Evolutionary conservation across 2,797 vertebrate species (phyloP).

Genomic region (Rhinatrema bivittatum): DNA sequence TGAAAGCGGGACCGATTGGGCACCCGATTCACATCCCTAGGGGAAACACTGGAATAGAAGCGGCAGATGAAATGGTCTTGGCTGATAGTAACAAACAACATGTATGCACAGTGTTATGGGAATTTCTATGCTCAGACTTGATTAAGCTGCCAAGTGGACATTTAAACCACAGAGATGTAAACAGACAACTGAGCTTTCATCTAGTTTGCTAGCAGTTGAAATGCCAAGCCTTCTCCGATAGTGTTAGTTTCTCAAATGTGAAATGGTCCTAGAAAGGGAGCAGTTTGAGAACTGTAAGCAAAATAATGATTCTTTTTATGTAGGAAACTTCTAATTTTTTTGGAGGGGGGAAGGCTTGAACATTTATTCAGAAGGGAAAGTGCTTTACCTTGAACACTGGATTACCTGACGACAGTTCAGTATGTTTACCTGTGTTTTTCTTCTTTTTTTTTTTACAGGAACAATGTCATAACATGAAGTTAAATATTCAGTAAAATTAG

Average conservation of each 20-base stretch:
- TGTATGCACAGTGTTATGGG: neutral
- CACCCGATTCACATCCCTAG: too few species aligned
- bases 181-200: conserved; percentile 7
- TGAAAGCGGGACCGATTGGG: too few species aligned
- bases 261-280: neutral
- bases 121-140: neutral
- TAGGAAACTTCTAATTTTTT: too few species aligned
- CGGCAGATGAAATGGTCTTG: conserved; percentile 1
- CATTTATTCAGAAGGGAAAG: too few species aligned
- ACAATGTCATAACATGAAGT: too few species aligned
- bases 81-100: conserved; percentile 1
- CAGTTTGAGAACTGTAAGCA: conserved; percentile 10
- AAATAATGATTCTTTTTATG: fast-evolving
- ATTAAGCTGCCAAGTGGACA: conserved; percentile 2
- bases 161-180: neutral
- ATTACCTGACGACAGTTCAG: too few species aligned
- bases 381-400: too few species aligned
- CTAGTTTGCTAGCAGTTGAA: conserved; percentile 14
- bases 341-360: too few species aligned
- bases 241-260: neutral
- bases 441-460: too few species aligned
- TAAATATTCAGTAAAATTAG: too few species aligned
- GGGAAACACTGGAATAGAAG: neutral
- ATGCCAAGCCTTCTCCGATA: neutral
- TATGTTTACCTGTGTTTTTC: too few species aligned